Evolutionary conservation across 2,888 invertebrate species (phyloP), one percentile per base, ranked within the genome.

Genomic region (Shargacucullia verbasci): DNA sequence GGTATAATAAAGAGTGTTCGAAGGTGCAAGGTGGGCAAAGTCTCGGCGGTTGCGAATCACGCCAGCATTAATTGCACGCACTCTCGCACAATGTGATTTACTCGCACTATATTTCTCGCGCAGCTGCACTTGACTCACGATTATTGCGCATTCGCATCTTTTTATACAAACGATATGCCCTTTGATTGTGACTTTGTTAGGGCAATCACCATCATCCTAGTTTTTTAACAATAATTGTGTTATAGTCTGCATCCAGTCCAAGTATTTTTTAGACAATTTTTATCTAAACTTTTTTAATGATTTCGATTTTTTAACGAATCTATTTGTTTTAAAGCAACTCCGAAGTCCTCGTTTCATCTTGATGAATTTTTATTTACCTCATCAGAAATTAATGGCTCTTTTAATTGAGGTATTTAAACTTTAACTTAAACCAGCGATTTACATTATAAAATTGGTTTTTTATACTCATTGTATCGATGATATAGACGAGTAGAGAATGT

Each of bases 101-200:
- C 89, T 87, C 79, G 79, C 73, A 74, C 76, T 79, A 79, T 82
- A 81, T 81, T 75, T 81, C 84, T 78, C 74, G 80, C 78, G 86
- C 92, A 92, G 90, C 87, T 92, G 92, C 90, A 82, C 83, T 86
- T 91, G 91, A 91, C 83, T 89, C 90, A 91, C 79, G 82, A 78
- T 79, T 82, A 82, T 79, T 81, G 80, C 75, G 70, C 67, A 79
- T 54, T 76, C 60, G 57, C 48, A 72, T 43, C 64, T 70, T 73
- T 76, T 73, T 73, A 63, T 56, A 59, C 49, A 46, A 54, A 59
- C 60, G 29, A 49, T 39, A 29, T 29, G 55, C 55, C 10, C 45
- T 61, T 46, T 55, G 59, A 59, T 61, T 55, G 53, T 44, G 15
- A 9, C 29, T 29, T 55, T 54, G 66, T 65, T 54, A 50, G 43